phyloP scores from a whole-genome alignment of 2,888 invertebrate species.

The Catonia carolina region DNA sequence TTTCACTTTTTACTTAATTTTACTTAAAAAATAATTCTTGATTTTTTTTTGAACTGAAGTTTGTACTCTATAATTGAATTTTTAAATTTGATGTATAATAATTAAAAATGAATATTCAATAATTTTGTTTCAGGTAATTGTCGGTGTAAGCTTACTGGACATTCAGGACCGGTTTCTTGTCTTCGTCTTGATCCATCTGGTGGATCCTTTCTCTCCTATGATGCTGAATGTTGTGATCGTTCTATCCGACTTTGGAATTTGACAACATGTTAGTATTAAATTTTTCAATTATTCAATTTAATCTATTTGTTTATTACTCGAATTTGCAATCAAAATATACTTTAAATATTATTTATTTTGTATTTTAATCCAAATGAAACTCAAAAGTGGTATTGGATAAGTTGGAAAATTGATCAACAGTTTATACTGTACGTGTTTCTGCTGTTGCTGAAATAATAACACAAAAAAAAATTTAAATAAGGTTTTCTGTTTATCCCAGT shows the following conservation, averaged over 20 bases:
- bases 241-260: constrained; percentile 78
- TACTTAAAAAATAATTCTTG: no score
- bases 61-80: no score
- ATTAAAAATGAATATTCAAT: no score
- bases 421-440: no score
- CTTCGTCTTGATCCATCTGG: constrained; percentile 68
- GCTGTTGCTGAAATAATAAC: no score
- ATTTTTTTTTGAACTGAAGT: no score
- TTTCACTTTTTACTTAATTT: no score
- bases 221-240: constrained; percentile 62
- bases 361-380: background rate
- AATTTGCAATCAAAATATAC: background rate
- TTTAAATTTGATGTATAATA: no score
- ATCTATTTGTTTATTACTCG: constrained; percentile 12
- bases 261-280: constrained; percentile 54
- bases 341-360: background rate
- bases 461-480: no score
- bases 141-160: constrained; percentile 67
- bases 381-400: background rate
- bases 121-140: constrained; percentile 60
- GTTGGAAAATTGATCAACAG: no score
- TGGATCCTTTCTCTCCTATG: constrained; percentile 63
- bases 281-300: no score
- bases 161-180: constrained; percentile 67
- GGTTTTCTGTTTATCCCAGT: no score